These are phyloP conservation scores for Macrocentrus cingulum DNA, from an alignment of 1,140 invertebrate species.

Conservation along the genomic window DNA sequence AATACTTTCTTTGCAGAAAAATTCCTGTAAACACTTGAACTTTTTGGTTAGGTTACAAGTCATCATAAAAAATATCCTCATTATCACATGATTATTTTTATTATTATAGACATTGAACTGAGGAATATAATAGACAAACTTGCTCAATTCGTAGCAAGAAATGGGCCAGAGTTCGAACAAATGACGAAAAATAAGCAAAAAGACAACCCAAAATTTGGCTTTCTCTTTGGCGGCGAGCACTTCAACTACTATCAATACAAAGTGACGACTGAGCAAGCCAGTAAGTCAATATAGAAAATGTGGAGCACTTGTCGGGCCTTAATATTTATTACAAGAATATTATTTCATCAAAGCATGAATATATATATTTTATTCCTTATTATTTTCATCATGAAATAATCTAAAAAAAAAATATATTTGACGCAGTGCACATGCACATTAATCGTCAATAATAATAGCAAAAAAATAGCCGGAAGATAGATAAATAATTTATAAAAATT, in stretches of 20 bases:
- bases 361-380: too few relatives aligned
- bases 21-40: too few relatives aligned
- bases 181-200: conserved; percentile 98
- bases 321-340: too few relatives aligned
- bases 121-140: conserved; percentile 97
- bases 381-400: too few relatives aligned
- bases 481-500: background rate
- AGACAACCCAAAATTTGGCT: conserved; percentile 95
- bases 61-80: background rate
- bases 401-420: too few relatives aligned
- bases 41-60: background rate
- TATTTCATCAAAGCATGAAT: too few relatives aligned
- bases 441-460: too few relatives aligned
- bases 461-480: background rate
- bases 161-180: conserved; percentile 97
- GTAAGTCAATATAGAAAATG: conserved; percentile 63
- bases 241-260: conserved; percentile 97
- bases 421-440: too few relatives aligned
- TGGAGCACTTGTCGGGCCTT: background rate
- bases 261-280: conserved; percentile 86
- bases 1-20: too few relatives aligned
- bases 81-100: conserved; percentile 28
- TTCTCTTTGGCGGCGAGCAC: conserved; percentile 94
- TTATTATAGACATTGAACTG: conserved; percentile 82
- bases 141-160: conserved; percentile 96